Conservation (phyloP, 2,888 invertebrate genomes). For the Cheilosia grossa region DNA sequence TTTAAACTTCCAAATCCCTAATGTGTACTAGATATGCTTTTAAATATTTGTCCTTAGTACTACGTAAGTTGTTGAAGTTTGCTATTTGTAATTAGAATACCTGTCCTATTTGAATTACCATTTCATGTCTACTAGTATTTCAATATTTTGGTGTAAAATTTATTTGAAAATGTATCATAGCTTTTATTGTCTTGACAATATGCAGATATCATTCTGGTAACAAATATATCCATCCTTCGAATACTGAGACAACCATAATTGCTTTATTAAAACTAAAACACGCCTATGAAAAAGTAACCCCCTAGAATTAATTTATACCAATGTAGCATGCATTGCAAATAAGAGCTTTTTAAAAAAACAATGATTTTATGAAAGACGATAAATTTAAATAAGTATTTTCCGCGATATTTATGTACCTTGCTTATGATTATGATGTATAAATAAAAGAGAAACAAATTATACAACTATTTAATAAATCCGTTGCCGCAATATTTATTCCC, state of each 20-base stretch:
- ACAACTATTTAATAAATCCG: conserved; percentile 16
- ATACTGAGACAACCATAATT: conserved; percentile 8
- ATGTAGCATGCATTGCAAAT: conserved; percentile 50
- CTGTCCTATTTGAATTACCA: conserved; percentile 48
- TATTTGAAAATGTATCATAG: conserved; percentile 1
- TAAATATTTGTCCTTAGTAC: conserved; percentile 64
- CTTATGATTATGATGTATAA: conserved; percentile 43
- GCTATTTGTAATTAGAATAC: conserved; percentile 66
- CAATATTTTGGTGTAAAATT: neutral
- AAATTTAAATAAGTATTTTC: conserved; percentile 47
- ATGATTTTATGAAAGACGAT: conserved; percentile 20
- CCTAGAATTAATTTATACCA: conserved; percentile 23
- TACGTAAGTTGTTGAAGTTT: conserved; percentile 71
- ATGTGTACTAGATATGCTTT: conserved; percentile 57
- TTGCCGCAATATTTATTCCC: conserved; percentile 42
- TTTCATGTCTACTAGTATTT: conserved; percentile 6
- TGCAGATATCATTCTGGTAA: neutral
- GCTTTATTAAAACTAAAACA: conserved; percentile 14
- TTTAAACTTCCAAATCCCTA: conserved; percentile 28
- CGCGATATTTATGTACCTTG: conserved; percentile 69
- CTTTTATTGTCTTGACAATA: neutral
- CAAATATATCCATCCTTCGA: conserved; percentile 1
- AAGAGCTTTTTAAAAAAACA: conserved; percentile 51
- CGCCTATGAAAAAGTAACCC: conserved; percentile 45
- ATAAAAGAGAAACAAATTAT: conserved; percentile 4